Evolutionary conservation across 2,888 invertebrate species (phyloP).

Genomic region (Chironomus tentans): DNA sequence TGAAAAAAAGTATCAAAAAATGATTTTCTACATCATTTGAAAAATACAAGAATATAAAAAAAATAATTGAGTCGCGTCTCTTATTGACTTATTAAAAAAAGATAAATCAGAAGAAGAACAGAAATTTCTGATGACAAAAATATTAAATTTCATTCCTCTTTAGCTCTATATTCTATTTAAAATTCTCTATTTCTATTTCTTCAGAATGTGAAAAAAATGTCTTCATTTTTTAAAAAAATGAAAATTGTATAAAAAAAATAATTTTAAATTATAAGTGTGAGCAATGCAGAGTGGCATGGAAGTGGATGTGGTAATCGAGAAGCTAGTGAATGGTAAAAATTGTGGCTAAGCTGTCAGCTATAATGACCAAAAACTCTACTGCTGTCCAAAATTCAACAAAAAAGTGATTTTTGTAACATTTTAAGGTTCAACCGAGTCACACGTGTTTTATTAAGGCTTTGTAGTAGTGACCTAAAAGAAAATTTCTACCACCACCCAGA

Average conservation of each 20-base stretch:
- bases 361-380: too few species aligned
- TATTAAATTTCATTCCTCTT: neutral
- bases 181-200: neutral
- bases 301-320: too few species aligned
- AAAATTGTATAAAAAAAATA: neutral
- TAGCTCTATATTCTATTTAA: neutral
- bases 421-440: too few species aligned
- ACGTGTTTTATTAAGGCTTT: too few species aligned
- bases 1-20: neutral
- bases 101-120: neutral
- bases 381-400: too few species aligned
- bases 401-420: too few species aligned
- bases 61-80: constrained; percentile 8
- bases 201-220: neutral
- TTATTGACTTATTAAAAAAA: neutral
- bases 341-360: too few species aligned
- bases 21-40: neutral
- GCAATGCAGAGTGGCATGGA: neutral
- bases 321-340: too few species aligned
- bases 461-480: too few species aligned
- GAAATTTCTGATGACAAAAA: neutral
- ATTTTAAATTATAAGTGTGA: neutral
- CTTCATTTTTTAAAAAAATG: neutral
- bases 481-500: too few species aligned
- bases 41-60: neutral